Conservation (phyloP, 2,888 invertebrate genomes). For the Cheilosia pagana region DNA sequence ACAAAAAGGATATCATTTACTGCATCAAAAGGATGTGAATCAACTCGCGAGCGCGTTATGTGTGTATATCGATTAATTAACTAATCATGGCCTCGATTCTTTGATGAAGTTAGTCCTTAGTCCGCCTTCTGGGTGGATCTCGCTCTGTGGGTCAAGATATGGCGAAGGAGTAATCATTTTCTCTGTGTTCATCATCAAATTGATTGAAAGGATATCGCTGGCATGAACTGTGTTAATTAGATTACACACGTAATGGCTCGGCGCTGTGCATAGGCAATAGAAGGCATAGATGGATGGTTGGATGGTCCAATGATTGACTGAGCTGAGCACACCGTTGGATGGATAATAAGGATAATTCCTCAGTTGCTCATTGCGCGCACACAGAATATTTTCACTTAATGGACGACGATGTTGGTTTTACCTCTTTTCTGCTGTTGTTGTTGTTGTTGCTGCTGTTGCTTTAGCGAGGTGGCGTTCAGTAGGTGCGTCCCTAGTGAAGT, state of each 20-base stretch:
- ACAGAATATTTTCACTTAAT: constrained; percentile 61
- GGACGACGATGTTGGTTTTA: neutral
- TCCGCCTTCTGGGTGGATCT: constrained; percentile 9
- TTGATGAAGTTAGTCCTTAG: constrained; percentile 58
- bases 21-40: constrained; percentile 70
- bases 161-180: constrained; percentile 59
- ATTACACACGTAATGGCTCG: constrained; percentile 69
- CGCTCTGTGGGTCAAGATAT: constrained; percentile 69
- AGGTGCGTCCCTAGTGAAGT: constrained; percentile 75
- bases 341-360: constrained; percentile 74
- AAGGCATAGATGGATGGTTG: constrained; percentile 32
- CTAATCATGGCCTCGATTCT: constrained; percentile 71
- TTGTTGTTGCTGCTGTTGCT: too few relatives aligned
- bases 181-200: constrained; percentile 73
- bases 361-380: constrained; percentile 75
- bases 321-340: constrained; percentile 64
- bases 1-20: constrained; percentile 65
- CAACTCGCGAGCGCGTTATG: constrained; percentile 61
- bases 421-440: too few relatives aligned
- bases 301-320: constrained; percentile 60
- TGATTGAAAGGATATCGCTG: constrained; percentile 75
- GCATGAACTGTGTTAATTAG: constrained; percentile 75
- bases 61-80: constrained; percentile 67
- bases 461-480: too few relatives aligned
- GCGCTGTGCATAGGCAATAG: constrained; percentile 21